phyloP scores from a whole-genome alignment of 1,140 invertebrate genomes.

The Pseudomyrmex pallidus region DNA sequence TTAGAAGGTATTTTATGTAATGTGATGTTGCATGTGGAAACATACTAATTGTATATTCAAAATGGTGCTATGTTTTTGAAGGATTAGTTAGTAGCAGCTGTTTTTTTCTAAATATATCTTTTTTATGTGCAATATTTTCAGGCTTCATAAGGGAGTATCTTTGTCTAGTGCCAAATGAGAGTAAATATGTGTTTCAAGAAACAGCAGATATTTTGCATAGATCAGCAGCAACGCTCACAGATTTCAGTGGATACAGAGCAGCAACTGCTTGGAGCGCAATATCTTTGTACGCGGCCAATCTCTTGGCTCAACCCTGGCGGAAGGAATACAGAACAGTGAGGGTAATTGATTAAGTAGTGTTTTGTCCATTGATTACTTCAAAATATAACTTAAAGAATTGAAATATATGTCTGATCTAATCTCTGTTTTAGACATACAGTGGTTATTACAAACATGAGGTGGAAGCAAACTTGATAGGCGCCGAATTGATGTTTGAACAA shows the following conservation, averaged over 20 bases:
- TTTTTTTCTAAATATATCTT: too few relatives aligned
- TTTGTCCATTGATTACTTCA: background rate
- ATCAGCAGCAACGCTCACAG: slow-evolving; percentile 88
- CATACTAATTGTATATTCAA: too few relatives aligned
- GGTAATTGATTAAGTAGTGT: slow-evolving; percentile 83
- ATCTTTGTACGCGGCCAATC: slow-evolving; percentile 93
- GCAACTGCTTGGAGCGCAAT: slow-evolving; percentile 93
- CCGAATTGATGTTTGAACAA: slow-evolving; percentile 90
- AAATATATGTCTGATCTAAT: slow-evolving; percentile 16
- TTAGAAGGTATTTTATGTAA: slow-evolving; percentile 87
- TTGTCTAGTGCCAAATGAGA: slow-evolving; percentile 90
- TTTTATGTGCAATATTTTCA: slow-evolving; percentile 81
- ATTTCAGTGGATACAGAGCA: slow-evolving; percentile 93
- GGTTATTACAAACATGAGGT: slow-evolving; percentile 95
- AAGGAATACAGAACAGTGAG: slow-evolving; percentile 93
- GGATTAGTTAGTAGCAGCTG: too few relatives aligned
- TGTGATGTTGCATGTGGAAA: too few relatives aligned
- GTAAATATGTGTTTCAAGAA: slow-evolving; percentile 91
- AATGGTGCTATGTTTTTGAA: too few relatives aligned
- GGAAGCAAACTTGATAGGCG: slow-evolving; percentile 90
- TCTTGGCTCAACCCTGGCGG: slow-evolving; percentile 94
- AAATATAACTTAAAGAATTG: background rate
- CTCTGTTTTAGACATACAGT: slow-evolving; percentile 89
- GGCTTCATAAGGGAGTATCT: slow-evolving; percentile 92
- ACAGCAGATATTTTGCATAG: slow-evolving; percentile 90